Evolutionary conservation across 92 coral and sea anemone genomes (phyloP).

Genomic region (Epizoanthus scotinus): DNA sequence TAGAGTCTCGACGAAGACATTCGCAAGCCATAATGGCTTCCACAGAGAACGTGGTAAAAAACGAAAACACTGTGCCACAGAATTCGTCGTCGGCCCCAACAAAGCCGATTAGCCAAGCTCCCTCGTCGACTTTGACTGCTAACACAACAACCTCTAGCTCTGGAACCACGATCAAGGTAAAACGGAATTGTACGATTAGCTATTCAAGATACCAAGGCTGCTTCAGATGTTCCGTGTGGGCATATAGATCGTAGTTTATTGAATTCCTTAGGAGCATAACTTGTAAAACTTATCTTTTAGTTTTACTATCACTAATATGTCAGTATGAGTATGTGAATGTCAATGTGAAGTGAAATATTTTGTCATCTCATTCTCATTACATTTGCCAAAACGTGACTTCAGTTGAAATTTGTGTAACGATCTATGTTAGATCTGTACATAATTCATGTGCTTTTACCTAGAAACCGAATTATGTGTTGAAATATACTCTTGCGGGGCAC

Average conservation of each 20-base stretch:
- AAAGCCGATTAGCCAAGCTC: slow-evolving; percentile 43
- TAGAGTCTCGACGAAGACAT: not conserved
- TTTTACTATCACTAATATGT: too few relatives aligned
- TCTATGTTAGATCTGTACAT: not conserved
- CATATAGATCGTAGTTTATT: too few relatives aligned
- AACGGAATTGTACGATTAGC: too few relatives aligned
- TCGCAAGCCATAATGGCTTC: slow-evolving; percentile 53
- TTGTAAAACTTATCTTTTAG: too few relatives aligned
- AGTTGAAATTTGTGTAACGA: not conserved
- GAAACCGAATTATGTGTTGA: slow-evolving; percentile 94
- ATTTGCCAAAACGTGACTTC: not conserved
- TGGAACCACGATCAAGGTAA: slow-evolving; percentile 27
- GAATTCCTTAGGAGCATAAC: too few relatives aligned
- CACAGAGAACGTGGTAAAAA: slow-evolving; percentile 60
- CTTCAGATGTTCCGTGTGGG: too few relatives aligned
- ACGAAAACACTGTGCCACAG: slow-evolving; percentile 55
- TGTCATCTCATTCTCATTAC: too few relatives aligned
- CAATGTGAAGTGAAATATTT: too few relatives aligned
- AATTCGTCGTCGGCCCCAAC: slow-evolving; percentile 51
- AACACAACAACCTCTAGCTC: slow-evolving; percentile 22
- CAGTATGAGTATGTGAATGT: too few relatives aligned
- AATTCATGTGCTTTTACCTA: slow-evolving; percentile 31
- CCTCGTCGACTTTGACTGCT: slow-evolving; percentile 19
- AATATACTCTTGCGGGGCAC: slow-evolving; percentile 94
- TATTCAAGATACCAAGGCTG: too few relatives aligned